Percentiles rank a stretch among this genome's conserved stretches.
Evolutionary conservation across 2,797 vertebrate species (phyloP).

Genomic region (Pachyuromys duprasi): DNA sequence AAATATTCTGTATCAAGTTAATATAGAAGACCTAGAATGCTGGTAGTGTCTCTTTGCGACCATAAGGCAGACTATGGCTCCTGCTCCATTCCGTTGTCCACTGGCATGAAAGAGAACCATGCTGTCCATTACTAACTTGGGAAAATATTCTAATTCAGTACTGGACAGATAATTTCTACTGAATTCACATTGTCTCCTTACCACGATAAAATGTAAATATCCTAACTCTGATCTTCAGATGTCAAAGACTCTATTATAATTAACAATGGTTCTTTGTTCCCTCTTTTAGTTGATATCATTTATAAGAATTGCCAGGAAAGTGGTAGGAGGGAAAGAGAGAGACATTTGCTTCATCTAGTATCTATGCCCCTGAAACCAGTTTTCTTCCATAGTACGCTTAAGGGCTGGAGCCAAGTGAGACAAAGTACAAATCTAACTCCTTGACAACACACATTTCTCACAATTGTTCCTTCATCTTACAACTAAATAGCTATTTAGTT

Average conservation of each 20-base stretch:
- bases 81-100: neutral
- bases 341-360: neutral
- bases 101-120: neutral
- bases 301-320: neutral
- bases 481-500: neutral
- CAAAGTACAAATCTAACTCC: neutral
- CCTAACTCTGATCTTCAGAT: neutral
- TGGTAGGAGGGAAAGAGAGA: neutral
- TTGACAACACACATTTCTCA: neutral
- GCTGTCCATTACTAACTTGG: neutral
- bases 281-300: neutral
- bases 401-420: neutral
- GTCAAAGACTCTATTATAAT: neutral
- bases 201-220: neutral
- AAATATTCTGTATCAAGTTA: neutral
- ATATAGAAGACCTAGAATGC: neutral
- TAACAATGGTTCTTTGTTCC: neutral
- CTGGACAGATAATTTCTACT: neutral
- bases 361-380: neutral
- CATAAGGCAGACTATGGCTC: fast-evolving
- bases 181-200: too few species aligned
- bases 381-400: neutral
- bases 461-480: neutral
- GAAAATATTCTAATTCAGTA: neutral
- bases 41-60: neutral